Conservation (phyloP, 2,113 vertebrate species). For the Syngnathus scovelli region DNA sequence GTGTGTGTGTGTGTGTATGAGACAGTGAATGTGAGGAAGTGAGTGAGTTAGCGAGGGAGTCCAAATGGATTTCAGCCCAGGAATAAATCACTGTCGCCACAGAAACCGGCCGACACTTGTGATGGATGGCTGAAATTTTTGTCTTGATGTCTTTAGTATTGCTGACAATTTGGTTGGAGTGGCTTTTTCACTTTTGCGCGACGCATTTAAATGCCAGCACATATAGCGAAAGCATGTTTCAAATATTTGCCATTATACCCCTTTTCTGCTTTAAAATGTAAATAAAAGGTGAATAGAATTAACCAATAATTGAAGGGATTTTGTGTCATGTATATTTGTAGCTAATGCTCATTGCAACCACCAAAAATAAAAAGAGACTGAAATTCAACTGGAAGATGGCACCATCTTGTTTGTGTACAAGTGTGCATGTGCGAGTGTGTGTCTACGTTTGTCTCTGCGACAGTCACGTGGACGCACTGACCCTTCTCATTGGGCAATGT, state of each 20-base stretch:
- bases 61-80: constrained; percentile 70
- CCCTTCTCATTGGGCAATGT: constrained; percentile 41
- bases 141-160: constrained; percentile 79
- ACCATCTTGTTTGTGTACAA: constrained; percentile 30
- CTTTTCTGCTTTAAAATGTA: neutral
- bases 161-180: constrained; percentile 75
- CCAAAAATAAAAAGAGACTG: neutral
- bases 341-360: neutral
- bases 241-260: neutral
- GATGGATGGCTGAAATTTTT: constrained; percentile 77
- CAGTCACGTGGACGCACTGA: constrained; percentile 45
- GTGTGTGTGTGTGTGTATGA: constrained; percentile 30
- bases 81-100: constrained; percentile 79
- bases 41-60: constrained; percentile 33
- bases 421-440: constrained; percentile 14
- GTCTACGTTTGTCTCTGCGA: neutral
- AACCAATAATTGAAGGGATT: neutral
- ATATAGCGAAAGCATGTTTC: neutral
- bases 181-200: constrained; percentile 63
- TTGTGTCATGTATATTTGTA: neutral
- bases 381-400: constrained; percentile 1
- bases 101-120: constrained; percentile 71
- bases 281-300: neutral
- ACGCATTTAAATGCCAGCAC: constrained; percentile 51
- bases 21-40: constrained; percentile 30